Conservation (phyloP, 2,113 vertebrate genomes). For the Varanus salvator region DNA sequence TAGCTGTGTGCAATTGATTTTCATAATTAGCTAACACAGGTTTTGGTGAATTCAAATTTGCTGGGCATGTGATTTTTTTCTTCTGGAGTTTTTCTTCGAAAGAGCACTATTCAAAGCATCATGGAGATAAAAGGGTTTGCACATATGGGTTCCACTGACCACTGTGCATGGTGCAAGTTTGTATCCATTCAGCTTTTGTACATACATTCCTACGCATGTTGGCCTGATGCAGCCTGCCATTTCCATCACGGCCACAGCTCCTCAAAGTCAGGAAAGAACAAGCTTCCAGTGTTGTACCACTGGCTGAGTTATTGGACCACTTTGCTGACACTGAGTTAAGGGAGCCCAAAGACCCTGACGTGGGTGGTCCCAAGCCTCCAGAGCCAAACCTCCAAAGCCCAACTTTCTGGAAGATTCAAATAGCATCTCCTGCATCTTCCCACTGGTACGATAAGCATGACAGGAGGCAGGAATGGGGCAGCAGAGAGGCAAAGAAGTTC, state of each 20-base stretch:
- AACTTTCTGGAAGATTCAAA: no score
- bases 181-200: neutral
- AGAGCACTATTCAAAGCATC: neutral
- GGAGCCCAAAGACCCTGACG: neutral
- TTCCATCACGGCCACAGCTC: neutral
- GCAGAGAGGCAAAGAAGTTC: no score
- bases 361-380: no score
- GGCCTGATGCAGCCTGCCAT: neutral
- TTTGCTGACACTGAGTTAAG: neutral
- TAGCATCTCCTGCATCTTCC: no score
- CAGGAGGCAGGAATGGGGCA: no score
- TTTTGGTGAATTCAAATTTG: neutral
- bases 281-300: neutral
- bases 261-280: neutral
- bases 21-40: neutral
- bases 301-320: neutral
- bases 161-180: no score
- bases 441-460: no score
- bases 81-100: neutral
- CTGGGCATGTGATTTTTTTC: no score
- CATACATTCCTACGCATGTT: neutral
- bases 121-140: neutral
- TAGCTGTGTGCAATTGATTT: no score
- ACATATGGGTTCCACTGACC: neutral
- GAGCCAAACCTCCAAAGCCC: no score